These are phyloP conservation scores for Phyto melanocephala DNA, from an alignment of 2,888 invertebrate species.

Conservation along the genomic window DNA sequence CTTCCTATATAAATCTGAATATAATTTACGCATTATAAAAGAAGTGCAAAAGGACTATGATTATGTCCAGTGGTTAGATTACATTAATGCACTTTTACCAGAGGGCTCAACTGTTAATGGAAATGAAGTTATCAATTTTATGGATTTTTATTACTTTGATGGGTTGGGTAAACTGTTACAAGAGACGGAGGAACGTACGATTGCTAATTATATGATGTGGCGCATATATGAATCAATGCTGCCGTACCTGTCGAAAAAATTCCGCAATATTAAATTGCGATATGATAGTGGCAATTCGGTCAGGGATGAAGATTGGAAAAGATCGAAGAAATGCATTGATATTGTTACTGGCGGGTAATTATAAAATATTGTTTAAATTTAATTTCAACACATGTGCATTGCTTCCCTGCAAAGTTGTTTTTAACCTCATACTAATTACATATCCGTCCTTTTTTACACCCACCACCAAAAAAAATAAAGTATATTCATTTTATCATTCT, in stretches of 20 bases:
- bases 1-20: conserved; percentile 91
- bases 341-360: conserved; percentile 86
- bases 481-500: too few relatives aligned
- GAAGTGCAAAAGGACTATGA: conserved; percentile 88
- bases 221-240: conserved; percentile 90
- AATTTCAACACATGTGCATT: neutral
- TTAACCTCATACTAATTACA: too few relatives aligned
- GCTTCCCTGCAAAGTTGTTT: neutral
- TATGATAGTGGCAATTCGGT: conserved; percentile 91
- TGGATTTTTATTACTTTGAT: conserved; percentile 89
- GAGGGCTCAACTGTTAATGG: conserved; percentile 82
- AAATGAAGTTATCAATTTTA: conserved; percentile 89
- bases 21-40: conserved; percentile 92
- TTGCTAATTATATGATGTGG: too few relatives aligned
- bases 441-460: too few relatives aligned
- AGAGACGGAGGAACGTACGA: conserved; percentile 82
- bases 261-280: conserved; percentile 88
- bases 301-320: conserved; percentile 89
- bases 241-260: conserved; percentile 87
- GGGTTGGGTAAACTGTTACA: conserved; percentile 84
- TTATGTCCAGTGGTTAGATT: conserved; percentile 82
- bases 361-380: too few relatives aligned
- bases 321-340: conserved; percentile 95
- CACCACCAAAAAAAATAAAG: too few relatives aligned
- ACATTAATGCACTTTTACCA: conserved; percentile 89